Evolutionary conservation across 2,888 invertebrate genomes (phyloP).

Genomic region (Mythimna ferrago): DNA sequence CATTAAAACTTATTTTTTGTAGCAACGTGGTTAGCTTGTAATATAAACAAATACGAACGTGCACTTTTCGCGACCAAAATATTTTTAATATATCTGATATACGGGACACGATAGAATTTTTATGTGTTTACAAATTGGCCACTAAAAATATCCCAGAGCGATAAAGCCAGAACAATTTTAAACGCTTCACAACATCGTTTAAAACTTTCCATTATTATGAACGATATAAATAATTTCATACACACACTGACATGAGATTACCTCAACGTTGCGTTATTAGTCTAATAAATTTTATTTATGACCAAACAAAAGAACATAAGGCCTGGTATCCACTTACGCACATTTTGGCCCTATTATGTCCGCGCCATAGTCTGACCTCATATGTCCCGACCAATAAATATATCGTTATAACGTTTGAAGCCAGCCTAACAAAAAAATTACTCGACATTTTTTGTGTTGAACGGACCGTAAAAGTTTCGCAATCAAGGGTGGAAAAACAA

Average conservation of each 20-base stretch:
- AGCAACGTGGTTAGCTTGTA: neutral
- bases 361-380: constrained; percentile 74
- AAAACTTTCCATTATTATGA: constrained; percentile 55
- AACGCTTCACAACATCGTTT: constrained; percentile 34
- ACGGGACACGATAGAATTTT: constrained; percentile 37
- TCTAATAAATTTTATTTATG: constrained; percentile 70
- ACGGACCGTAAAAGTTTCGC: constrained; percentile 80
- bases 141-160: constrained; percentile 48
- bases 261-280: constrained; percentile 55
- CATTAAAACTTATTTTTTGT: neutral
- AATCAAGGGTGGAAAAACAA: constrained; percentile 83
- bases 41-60: neutral
- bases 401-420: constrained; percentile 79
- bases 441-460: constrained; percentile 77
- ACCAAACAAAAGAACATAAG: constrained; percentile 65
- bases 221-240: constrained; percentile 57
- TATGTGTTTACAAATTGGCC: constrained; percentile 32
- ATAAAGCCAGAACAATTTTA: constrained; percentile 52
- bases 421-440: constrained; percentile 77
- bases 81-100: constrained; percentile 42
- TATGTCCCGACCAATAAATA: constrained; percentile 81
- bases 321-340: constrained; percentile 57
- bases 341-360: constrained; percentile 73
- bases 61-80: neutral
- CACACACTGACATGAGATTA: constrained; percentile 48